These are phyloP conservation scores for Mesodorylaimus sp. DNA, from an alignment of 2,888 invertebrate species.

Conservation along the genomic window DNA sequence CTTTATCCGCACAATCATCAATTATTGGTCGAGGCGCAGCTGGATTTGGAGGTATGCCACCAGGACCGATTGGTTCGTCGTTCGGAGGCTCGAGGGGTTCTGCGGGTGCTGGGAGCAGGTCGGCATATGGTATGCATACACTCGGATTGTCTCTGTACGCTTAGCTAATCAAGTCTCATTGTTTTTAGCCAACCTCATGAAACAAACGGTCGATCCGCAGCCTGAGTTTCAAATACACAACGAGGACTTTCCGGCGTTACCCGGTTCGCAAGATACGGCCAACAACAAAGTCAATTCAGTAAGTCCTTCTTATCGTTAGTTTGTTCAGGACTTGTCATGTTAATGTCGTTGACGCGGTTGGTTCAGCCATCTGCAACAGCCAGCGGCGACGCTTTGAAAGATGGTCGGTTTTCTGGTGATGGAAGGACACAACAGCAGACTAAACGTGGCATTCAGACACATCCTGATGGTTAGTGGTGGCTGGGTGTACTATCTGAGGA, in stretches of 20 bases:
- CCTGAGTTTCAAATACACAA: slow-evolving; percentile 58
- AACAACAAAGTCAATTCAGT: slow-evolving; percentile 1
- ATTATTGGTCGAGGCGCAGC: too few species aligned
- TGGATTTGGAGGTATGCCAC: too few species aligned
- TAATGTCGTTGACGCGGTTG: too few species aligned
- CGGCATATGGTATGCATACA: too few species aligned
- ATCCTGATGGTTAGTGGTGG: slow-evolving; percentile 56
- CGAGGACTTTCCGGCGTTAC: slow-evolving; percentile 97
- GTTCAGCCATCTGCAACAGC: neutral
- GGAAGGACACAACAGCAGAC: slow-evolving; percentile 18
- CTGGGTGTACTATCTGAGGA: neutral
- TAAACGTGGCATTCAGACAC: slow-evolving; percentile 70
- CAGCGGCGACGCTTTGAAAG: neutral
- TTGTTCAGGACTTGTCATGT: too few species aligned
- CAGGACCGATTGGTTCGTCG: too few species aligned
- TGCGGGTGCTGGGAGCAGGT: too few species aligned
- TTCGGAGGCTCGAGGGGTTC: too few species aligned
- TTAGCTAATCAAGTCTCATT: too few species aligned
- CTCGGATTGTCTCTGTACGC: too few species aligned
- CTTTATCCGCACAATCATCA: neutral
- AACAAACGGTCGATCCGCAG: neutral
- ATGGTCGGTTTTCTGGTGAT: slow-evolving; percentile 2
- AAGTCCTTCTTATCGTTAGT: neutral
- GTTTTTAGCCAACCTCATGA: neutral
- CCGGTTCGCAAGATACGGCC: slow-evolving; percentile 43